Base-by-base conservation (phyloP, 2,113 vertebrate genomes). In the Holacanthus passer region DNA sequence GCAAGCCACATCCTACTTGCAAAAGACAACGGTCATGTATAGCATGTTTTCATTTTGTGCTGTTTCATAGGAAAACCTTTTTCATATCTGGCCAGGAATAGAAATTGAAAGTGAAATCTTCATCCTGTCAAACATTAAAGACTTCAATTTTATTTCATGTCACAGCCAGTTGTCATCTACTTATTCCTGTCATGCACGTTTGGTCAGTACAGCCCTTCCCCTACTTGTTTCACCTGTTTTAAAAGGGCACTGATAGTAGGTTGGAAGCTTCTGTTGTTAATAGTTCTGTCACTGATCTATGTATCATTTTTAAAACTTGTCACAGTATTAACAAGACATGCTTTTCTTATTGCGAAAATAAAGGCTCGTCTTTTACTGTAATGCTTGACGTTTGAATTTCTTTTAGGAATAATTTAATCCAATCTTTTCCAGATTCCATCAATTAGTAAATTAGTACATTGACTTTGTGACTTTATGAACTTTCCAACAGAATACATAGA, bases 351-450 rank as follows among this genome's bases (percentile, higher is more conserved):
- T 81, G 56, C 70, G 60, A 69, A 86, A 94, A 93, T 94, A 93
- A 94, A 95, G 69, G 73, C 84, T 83, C 22, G 52, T 93, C 83
- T 91, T 93, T 92, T 90, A 88, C 78, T 84, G 67, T 86, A 81
- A 52, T 29, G 14, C 7, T 79, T 24, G 12, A n/a, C 27, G 64
- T 80, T 27, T 41, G 12, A 20, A 64, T 65, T 35, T 24, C 5
- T 27, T 27, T 7, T 1, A 24, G 20, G 5, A 41, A 5, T 14
- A 4, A 27, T 47, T 22, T 32, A 9, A 19, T 29, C 1, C 31
- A 29, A 29, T 65, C 8, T 12, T 64, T 63, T 43, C 17, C 56
- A 59, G 17, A 35, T 35, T 39, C 1, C 20, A 22, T 37, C 22
- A 20, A 8, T 20, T 9, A 22, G 19, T 3, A 16, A n/a, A 2